Conservation (phyloP, 1,140 invertebrate genomes). For the Phocides pigmalion region DNA sequence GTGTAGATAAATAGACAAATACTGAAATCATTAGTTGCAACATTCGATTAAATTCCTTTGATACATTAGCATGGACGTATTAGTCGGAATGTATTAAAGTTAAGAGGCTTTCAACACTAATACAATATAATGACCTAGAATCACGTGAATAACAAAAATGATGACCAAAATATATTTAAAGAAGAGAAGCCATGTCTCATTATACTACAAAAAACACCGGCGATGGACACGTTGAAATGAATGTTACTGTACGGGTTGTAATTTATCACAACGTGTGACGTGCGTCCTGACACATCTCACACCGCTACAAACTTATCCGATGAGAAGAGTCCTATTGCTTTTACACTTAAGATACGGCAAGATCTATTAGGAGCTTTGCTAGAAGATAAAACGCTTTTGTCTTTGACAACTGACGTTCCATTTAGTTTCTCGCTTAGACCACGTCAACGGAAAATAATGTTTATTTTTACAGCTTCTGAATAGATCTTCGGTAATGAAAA, state of each 20-base stretch:
- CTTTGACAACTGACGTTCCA: constrained; percentile 37
- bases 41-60: too few relatives aligned
- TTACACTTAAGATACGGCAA: constrained; percentile 45
- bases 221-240: constrained; percentile 50
- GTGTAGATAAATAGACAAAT: background rate
- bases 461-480: constrained; percentile 32
- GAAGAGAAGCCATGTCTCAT: constrained; percentile 17
- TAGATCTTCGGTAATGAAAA: constrained; percentile 28
- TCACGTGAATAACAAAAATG: too few relatives aligned
- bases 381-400: constrained; percentile 44
- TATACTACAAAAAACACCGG: constrained; percentile 53
- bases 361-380: constrained; percentile 52
- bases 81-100: too few relatives aligned
- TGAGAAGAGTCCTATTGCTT: constrained; percentile 47
- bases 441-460: constrained; percentile 15
- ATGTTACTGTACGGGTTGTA: constrained; percentile 64
- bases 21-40: too few relatives aligned
- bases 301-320: constrained; percentile 45
- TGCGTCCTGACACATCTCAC: constrained; percentile 36
- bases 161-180: background rate
- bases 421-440: constrained; percentile 14
- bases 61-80: too few relatives aligned
- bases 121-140: too few relatives aligned
- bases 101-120: too few relatives aligned
- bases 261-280: constrained; percentile 72